Percentiles rank a stretch among this genome's conserved stretches.
Conservation (phyloP, 1,140 invertebrate species). For the Drosophila athabasca region DNA sequence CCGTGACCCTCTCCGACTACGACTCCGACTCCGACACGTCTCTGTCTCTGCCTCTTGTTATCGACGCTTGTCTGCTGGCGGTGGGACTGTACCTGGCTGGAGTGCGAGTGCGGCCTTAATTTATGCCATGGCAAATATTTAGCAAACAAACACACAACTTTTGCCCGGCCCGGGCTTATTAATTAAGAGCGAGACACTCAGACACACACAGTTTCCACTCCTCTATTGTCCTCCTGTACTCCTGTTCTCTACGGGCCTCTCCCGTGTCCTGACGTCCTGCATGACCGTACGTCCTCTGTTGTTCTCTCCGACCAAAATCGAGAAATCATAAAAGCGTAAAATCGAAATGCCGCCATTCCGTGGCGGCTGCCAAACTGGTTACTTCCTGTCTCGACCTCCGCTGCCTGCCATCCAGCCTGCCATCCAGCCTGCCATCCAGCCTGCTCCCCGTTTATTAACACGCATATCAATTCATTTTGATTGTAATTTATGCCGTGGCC, state of each 20-base stretch:
- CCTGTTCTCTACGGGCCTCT: background rate
- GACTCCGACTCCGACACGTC: slow-evolving; percentile 1
- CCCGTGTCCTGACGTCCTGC: background rate
- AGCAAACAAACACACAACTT: slow-evolving; percentile 61
- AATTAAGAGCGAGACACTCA: slow-evolving; percentile 62
- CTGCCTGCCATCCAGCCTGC: background rate
- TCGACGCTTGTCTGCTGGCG: slow-evolving; percentile 30
- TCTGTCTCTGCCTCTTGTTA: slow-evolving; percentile 15
- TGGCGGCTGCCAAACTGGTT: slow-evolving; percentile 68
- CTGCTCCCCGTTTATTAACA: slow-evolving; percentile 68
- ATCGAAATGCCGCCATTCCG: slow-evolving; percentile 76
- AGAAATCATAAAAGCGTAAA: slow-evolving; percentile 81
- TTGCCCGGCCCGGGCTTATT: slow-evolving; percentile 56
- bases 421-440: background rate
- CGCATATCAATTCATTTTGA: slow-evolving; percentile 82
- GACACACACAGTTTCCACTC: slow-evolving; percentile 23
- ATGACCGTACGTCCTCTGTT: background rate
- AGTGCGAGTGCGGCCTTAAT: slow-evolving; percentile 46
- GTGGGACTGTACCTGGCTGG: slow-evolving; percentile 63
- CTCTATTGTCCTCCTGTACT: background rate
- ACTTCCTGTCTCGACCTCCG: slow-evolving; percentile 52
- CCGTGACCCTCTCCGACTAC: too few relatives aligned
- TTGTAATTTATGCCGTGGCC: slow-evolving; percentile 80
- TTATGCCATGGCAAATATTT: slow-evolving; percentile 78
- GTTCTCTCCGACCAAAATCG: slow-evolving; percentile 49